A percentile compares a stretch with the other conserved stretches of the same genome.
Conservation (phyloP, 2,888 invertebrate species). For the Brachyopa scutellaris region DNA sequence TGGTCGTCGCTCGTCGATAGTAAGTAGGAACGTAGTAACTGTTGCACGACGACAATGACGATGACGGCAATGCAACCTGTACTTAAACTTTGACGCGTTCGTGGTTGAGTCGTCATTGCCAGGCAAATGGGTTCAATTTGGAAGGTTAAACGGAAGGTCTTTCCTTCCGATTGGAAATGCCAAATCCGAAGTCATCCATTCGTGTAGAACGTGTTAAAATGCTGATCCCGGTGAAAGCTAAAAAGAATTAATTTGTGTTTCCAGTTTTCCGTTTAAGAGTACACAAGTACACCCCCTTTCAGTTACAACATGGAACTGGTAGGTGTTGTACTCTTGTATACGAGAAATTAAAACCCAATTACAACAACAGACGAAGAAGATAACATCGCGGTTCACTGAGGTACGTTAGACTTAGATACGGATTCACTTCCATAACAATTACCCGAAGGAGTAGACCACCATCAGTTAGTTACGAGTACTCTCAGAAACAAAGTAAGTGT, state of each 20-base stretch:
- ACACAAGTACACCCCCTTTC: not conserved
- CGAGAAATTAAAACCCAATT: conserved; percentile 70
- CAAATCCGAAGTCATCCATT: conserved; percentile 18
- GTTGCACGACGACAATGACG: conserved; percentile 34
- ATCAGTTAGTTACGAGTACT: too few relatives aligned
- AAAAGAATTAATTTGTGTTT: conserved; percentile 37
- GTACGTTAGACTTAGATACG: conserved; percentile 29
- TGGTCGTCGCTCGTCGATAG: not conserved
- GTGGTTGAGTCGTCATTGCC: conserved; percentile 23
- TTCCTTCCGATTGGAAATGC: conserved; percentile 46
- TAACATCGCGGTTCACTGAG: conserved; percentile 50
- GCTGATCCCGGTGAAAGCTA: conserved; percentile 52
- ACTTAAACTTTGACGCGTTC: conserved; percentile 39
- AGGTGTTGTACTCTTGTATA: conserved; percentile 60
- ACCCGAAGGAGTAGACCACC: conserved; percentile 40
- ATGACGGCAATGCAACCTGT: conserved; percentile 43
- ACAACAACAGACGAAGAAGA: conserved; percentile 66
- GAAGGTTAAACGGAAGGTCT: conserved; percentile 67
- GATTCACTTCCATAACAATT: conserved; percentile 56
- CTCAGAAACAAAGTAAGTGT: conserved; percentile 44
- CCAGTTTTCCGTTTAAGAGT: conserved; percentile 9
- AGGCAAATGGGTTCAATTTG: conserved; percentile 53
- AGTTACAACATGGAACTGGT: conserved; percentile 31
- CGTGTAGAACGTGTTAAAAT: conserved; percentile 31
- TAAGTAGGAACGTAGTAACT: too few relatives aligned